Conservation (phyloP, 1,140 invertebrate genomes). For the Tenebrio molitor region DNA sequence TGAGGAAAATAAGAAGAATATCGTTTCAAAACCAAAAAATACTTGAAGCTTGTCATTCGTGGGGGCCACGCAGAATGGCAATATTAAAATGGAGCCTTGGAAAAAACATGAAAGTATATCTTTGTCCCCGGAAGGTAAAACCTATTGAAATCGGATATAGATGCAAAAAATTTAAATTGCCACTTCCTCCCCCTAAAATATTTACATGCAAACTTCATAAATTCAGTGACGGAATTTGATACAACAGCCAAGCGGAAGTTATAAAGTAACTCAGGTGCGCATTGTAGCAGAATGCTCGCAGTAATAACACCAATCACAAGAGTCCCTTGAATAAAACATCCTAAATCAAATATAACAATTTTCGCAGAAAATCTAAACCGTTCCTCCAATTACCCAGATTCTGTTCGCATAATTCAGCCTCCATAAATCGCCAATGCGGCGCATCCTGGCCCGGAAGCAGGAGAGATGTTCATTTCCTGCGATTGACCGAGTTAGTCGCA, state of each 20-base stretch:
- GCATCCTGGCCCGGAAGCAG: conserved; percentile 24
- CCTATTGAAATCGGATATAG: conserved; percentile 6
- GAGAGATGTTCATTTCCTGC: conserved; percentile 41
- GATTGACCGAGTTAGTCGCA: conserved; percentile 23
- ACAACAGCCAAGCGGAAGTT: conserved; percentile 13
- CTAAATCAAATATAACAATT: conserved; percentile 26
- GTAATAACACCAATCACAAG: not conserved
- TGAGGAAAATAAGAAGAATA: too few species aligned
- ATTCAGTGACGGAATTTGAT: conserved; percentile 22
- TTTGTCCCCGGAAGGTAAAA: not conserved
- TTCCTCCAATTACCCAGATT: conserved; percentile 40
- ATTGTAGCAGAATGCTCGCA: not conserved
- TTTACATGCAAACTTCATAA: conserved; percentile 33
- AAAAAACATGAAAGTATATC: not conserved
- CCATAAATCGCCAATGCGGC: conserved; percentile 26
- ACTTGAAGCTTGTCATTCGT: too few species aligned
- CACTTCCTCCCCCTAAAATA: conserved; percentile 21
- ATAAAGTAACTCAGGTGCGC: conserved; percentile 10
- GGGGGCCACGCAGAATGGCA: too few species aligned
- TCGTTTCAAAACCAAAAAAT: too few species aligned
- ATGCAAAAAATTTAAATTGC: conserved; percentile 20
- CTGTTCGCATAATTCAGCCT: conserved; percentile 23
- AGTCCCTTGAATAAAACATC: conserved; percentile 10
- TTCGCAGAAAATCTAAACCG: conserved; percentile 25
- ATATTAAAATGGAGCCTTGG: not conserved